Percentiles rank a stretch among this genome's conserved stretches.
These are phyloP conservation scores for Ceraclea dissimilis DNA, from an alignment of 2,888 invertebrate genomes.

Conservation along the genomic window DNA sequence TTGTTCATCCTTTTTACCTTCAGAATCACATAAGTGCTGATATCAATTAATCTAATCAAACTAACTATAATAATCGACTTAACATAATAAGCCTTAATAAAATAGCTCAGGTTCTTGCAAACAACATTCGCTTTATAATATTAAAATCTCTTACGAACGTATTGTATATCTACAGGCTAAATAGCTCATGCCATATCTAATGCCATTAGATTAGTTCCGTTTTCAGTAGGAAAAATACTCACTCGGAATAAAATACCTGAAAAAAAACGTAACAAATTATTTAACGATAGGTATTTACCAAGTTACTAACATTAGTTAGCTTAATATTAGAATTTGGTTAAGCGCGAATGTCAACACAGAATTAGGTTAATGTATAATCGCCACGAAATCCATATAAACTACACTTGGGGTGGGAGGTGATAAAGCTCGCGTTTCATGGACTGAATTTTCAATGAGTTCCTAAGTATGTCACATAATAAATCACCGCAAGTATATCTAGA, in stretches of 20 bases:
- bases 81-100: too few relatives aligned
- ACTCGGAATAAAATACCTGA: neutral
- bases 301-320: too few relatives aligned
- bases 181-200: neutral
- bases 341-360: slow-evolving; percentile 15
- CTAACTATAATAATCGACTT: too few relatives aligned
- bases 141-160: too few relatives aligned
- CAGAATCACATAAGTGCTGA: too few relatives aligned
- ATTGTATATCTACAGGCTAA: too few relatives aligned
- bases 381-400: slow-evolving; percentile 10
- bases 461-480: neutral
- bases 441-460: neutral
- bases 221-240: neutral
- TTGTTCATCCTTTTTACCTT: too few relatives aligned
- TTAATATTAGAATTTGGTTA: slow-evolving; percentile 14
- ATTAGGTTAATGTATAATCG: slow-evolving; percentile 11
- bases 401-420: neutral
- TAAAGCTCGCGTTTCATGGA: neutral
- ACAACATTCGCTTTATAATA: too few relatives aligned
- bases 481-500: neutral
- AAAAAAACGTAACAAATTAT: slow-evolving; percentile 9
- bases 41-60: too few relatives aligned
- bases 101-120: too few relatives aligned
- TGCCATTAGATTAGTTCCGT: slow-evolving; percentile 3
- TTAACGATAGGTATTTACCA: too few relatives aligned